These are phyloP conservation scores for Syrphus vitripennis DNA, from an alignment of 2,888 invertebrate species.

Conservation along the genomic window DNA sequence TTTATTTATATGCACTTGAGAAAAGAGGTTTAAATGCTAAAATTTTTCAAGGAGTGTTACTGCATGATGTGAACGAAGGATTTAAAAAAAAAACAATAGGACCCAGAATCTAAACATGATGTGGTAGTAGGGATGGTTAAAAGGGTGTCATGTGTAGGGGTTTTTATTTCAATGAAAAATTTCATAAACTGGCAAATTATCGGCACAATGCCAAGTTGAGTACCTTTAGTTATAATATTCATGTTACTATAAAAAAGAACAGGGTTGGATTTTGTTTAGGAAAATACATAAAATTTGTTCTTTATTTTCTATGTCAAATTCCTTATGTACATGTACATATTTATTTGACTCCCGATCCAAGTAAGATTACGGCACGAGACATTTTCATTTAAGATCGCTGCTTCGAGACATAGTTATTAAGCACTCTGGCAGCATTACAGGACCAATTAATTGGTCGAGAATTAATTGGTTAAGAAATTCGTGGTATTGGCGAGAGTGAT, in stretches of 20 bases:
- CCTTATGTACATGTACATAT: no score
- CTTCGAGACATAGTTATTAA: no score
- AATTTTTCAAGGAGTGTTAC: conserved; percentile 39
- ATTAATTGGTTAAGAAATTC: no score
- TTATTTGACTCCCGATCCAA: no score
- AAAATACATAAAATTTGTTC: no score
- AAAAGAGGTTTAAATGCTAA: conserved; percentile 34
- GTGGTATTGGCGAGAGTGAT: no score
- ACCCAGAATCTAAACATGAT: background rate
- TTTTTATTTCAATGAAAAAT: background rate
- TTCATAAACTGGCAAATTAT: background rate
- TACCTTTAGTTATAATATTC: background rate
- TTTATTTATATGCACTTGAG: background rate
- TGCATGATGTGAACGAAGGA: conserved; percentile 45
- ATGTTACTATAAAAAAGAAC: background rate
- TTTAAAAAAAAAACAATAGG: conserved; percentile 43
- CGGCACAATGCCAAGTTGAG: background rate
- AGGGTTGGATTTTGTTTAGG: background rate
- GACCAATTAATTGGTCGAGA: no score
- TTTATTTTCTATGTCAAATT: no score
- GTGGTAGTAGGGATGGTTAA: background rate
- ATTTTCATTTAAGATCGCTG: no score
- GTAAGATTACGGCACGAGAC: no score
- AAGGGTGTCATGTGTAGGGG: background rate
- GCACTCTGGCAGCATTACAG: no score